Evolutionary conservation across 2,888 invertebrate genomes (phyloP), one percentile per base, ranked within the genome.

Genomic region (Nomada fabriciana): DNA sequence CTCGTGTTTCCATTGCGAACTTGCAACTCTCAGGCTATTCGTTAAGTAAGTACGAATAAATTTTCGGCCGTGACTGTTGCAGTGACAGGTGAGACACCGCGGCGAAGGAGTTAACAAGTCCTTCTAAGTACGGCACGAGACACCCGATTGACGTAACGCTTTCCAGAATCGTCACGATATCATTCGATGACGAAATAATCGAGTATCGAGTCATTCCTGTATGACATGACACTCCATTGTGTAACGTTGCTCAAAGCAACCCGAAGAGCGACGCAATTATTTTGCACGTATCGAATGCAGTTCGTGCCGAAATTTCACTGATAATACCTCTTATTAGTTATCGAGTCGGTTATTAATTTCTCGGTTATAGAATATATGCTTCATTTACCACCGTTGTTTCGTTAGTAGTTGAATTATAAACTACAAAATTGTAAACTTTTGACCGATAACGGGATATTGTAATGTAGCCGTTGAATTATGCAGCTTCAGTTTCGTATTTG

Each of bases 151-250:
- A 72, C 71, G 59, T 53, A 42, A 78, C 50, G 36, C 64, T 18
- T 72, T 55, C 61, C 55, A 72, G 75, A 70, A 86, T 77, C 74
- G 29, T 2, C 61, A 52, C 50, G 29, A 67, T 50, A 60, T 25
- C 50, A 68, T 76, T 55, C 25, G 15, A 43, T 23, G 43, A 9
- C 60, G 50, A 71, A 52, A 77, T 72, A 83, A 82, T 87, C 42
- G 60, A 10, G 50, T 80, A 87, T 86, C 76, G 87, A 86, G 84
- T 70, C 25, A 23, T 13, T 59, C 18, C 50, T 47, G 13, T 36
- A 61, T 68, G 74, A 69, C 68, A 59, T 69, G 57, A 43, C 23
- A 69, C 69, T 61, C n/a, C 42, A 3, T 53, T 52, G 68, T 61
- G 61, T 70, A n/a, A 23, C 57, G 57, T 64, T 23, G 29, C 20